phyloP scores from a whole-genome alignment of 1,140 invertebrate species.

The Drosophila ambigua region DNA sequence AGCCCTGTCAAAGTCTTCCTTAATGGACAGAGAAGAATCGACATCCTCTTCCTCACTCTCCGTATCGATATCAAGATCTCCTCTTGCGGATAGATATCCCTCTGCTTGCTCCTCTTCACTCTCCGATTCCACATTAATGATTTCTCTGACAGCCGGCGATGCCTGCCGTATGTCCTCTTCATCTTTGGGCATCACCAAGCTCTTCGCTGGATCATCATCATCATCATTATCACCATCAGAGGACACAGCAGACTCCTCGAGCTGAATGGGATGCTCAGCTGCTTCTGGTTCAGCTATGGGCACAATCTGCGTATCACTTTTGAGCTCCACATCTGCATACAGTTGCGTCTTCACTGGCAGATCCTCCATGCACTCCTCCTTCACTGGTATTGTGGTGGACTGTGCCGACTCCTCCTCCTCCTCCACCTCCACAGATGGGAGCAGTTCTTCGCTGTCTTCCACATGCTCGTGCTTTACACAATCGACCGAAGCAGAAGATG shows the following conservation, averaged over 20 bases:
- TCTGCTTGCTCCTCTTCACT: background rate
- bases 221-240: too few relatives aligned
- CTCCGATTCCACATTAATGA: conserved; percentile 1
- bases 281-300: conserved; percentile 5
- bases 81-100: conserved; percentile 1
- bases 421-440: background rate
- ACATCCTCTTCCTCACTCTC: conserved; percentile 15
- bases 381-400: background rate
- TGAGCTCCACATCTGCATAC: background rate
- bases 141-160: background rate
- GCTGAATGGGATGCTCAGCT: background rate
- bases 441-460: background rate
- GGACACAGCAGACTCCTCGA: too few relatives aligned
- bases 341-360: conserved; percentile 1
- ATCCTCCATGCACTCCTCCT: background rate
- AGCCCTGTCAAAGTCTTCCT: conserved; percentile 1
- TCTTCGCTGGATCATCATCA: too few relatives aligned
- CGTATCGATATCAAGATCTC: conserved; percentile 15
- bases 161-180: background rate
- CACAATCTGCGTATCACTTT: conserved; percentile 12
- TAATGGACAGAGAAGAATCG: conserved; percentile 7
- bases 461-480: background rate
- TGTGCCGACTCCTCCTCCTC: background rate
- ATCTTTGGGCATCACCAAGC: background rate
- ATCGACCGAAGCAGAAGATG: background rate